A percentile compares a stretch with the other conserved stretches of the same genome.
Evolutionary conservation across 2,113 vertebrate species (phyloP).

Genomic region (Cyanoramphus novaezelandiae): DNA sequence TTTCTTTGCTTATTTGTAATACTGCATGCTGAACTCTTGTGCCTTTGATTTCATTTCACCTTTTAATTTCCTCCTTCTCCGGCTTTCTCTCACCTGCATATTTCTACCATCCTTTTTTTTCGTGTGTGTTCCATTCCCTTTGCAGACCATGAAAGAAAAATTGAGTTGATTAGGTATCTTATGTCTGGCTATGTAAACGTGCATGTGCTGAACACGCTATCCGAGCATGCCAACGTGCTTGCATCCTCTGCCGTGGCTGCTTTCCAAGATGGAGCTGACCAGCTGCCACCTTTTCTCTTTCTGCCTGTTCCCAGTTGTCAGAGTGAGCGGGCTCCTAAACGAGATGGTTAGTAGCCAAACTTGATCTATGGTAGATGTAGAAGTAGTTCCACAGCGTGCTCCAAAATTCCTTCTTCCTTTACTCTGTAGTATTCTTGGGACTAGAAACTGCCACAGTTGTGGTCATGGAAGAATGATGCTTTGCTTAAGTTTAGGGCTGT

Average conservation of each 20-base stretch:
- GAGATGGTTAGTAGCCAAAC: constrained; percentile 87
- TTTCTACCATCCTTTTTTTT: constrained; percentile 31
- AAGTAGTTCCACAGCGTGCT: not conserved
- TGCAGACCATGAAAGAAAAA: constrained; percentile 91
- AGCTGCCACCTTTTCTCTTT: constrained; percentile 86
- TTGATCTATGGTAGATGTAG: constrained; percentile 65
- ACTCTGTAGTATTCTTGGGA: not conserved
- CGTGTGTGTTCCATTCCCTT: constrained; percentile 41
- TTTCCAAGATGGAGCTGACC: constrained; percentile 87
- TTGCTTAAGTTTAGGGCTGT: not conserved
- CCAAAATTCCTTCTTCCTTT: not conserved
- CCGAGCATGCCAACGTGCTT: constrained; percentile 88
- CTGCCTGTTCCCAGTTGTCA: constrained; percentile 83
- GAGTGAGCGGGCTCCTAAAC: constrained; percentile 82
- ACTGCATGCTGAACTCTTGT: constrained; percentile 70
- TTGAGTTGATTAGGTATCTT: constrained; percentile 89
- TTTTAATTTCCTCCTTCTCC: constrained; percentile 11
- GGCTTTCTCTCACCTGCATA: constrained; percentile 1
- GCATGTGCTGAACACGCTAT: constrained; percentile 86
- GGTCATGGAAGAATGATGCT: not conserved
- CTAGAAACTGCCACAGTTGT: not conserved
- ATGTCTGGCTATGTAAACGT: constrained; percentile 88
- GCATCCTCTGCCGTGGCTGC: constrained; percentile 86
- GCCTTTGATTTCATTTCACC: constrained; percentile 50
- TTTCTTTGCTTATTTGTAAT: constrained; percentile 41